Conservation (phyloP, 2,797 vertebrate genomes). For the Peromyscus aztecus region DNA sequence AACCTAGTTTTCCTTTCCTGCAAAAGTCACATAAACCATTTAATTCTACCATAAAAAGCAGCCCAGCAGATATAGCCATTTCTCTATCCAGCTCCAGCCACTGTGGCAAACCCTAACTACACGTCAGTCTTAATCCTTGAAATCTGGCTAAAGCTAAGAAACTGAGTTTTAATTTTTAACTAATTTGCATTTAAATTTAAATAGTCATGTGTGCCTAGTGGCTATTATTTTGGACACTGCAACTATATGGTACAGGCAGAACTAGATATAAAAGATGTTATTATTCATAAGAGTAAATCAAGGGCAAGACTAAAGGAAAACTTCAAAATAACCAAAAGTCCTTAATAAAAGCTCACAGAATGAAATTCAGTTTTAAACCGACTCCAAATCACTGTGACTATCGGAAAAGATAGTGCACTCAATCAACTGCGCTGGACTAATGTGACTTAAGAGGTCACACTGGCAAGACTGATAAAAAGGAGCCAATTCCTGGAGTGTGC, state of each 20-base stretch:
- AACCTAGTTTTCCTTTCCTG: not conserved
- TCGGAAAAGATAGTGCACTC: constrained; percentile 43
- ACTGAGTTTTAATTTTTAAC: constrained; percentile 51
- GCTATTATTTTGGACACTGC: not conserved
- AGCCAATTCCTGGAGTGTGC: constrained; percentile 39
- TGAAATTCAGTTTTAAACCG: constrained; percentile 66
- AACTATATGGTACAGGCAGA: not conserved
- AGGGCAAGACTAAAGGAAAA: constrained; percentile 51
- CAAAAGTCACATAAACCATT: not conserved
- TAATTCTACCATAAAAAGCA: constrained; percentile 21
- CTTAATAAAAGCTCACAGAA: constrained; percentile 36
- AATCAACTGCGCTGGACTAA: constrained; percentile 15
- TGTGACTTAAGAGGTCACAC: constrained; percentile 49
- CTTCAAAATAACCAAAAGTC: not conserved
- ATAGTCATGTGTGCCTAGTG: constrained; percentile 9
- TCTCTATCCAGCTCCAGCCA: not conserved
- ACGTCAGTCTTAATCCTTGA: not conserved
- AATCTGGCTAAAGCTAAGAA: not conserved
- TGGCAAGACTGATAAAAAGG: constrained; percentile 45
- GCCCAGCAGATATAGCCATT: not conserved
- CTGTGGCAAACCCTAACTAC: not conserved
- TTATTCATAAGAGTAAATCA: constrained; percentile 56
- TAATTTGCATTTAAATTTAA: constrained; percentile 61
- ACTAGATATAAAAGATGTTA: constrained; percentile 2
- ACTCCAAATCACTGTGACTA: constrained; percentile 35